phyloP scores from a whole-genome alignment of 64 coral and sea anemone genomes.

The Stichodactyla mertensii region DNA sequence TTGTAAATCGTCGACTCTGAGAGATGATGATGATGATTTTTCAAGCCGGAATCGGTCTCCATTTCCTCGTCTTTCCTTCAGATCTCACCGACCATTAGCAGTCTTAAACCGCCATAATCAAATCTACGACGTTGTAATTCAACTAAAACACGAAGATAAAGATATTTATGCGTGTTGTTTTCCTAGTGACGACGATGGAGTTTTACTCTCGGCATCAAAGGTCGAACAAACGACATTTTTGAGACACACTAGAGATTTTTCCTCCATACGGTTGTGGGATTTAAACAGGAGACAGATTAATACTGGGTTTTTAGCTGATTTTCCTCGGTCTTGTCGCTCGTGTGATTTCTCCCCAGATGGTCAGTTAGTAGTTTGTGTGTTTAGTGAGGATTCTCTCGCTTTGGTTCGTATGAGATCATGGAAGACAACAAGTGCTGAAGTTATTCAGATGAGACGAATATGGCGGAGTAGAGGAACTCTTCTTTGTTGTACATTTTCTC shows the following conservation, averaged over 20 bases:
- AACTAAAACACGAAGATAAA: constrained; percentile 93
- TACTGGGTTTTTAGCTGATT: constrained; percentile 85
- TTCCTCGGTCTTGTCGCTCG: constrained; percentile 78
- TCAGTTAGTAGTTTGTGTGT: constrained; percentile 81
- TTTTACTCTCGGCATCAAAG: constrained; percentile 79
- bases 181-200: constrained; percentile 85
- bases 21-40: constrained; percentile 26
- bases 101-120: constrained; percentile 49
- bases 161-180: constrained; percentile 93
- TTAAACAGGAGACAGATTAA: constrained; percentile 85
- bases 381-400: constrained; percentile 81
- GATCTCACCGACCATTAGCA: constrained; percentile 70
- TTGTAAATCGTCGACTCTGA: constrained; percentile 21
- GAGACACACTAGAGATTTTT: constrained; percentile 83
- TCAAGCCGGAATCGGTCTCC: constrained; percentile 38
- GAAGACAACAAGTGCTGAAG: constrained; percentile 90
- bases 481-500: constrained; percentile 83
- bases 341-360: constrained; percentile 92
- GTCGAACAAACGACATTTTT: constrained; percentile 95
- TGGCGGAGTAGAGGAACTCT: constrained; percentile 82
- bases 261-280: constrained; percentile 91
- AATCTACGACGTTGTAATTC: constrained; percentile 84
- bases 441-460: constrained; percentile 88
- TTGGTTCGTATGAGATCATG: constrained; percentile 91
- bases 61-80: constrained; percentile 65